Base-by-base conservation (phyloP, 1,140 invertebrate species). In the Sitobion miscanthi region DNA sequence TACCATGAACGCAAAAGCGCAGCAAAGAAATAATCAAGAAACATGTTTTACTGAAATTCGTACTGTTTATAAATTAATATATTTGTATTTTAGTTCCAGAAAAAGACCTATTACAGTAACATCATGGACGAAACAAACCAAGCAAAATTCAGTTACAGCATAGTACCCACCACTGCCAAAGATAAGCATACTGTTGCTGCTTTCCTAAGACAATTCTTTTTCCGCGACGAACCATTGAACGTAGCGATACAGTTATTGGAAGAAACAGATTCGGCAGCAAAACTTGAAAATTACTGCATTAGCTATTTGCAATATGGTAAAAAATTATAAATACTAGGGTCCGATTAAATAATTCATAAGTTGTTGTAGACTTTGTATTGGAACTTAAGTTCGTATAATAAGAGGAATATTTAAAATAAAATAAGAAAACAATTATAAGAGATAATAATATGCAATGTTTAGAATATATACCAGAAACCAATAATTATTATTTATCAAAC, bases 181-280 rank as follows among this genome's bases (percentile, higher is more conserved):
- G 96, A 97, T 94, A 95, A 95, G 91, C 95, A 96, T 0, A 94
- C 94, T n/a, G 95, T 96, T 0, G 94, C 97, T 4, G 95, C 96
- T 20, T 97, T 97, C 94, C 95, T 97, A 0, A 95, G 95, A 90
- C 95, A 95, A 94, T 96, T 96, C 94, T 97, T 97, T 95, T 97
- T 97, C 95, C 96, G 96, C 30, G 97, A 97, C 93, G 97, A 97
- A 94, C 97, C 97, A 0, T 95, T 97, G n/a, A 97, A 97, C 95
- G 95, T 96, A 9, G 95, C 95, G 69, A 96, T 97, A 38, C 95
- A 96, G 82, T 94, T 97, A 0, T 95, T 97, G 94, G 96, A 96
- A 21, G 96, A 96, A 6, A 96, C 96, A 38, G 95, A 96, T n/a
- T 96, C 96, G n/a, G 96, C 96, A 94, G 9, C 94, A 4, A 96